phyloP scores from a whole-genome alignment of 2,888 invertebrate genomes.

The Perizoma affinitatum region DNA sequence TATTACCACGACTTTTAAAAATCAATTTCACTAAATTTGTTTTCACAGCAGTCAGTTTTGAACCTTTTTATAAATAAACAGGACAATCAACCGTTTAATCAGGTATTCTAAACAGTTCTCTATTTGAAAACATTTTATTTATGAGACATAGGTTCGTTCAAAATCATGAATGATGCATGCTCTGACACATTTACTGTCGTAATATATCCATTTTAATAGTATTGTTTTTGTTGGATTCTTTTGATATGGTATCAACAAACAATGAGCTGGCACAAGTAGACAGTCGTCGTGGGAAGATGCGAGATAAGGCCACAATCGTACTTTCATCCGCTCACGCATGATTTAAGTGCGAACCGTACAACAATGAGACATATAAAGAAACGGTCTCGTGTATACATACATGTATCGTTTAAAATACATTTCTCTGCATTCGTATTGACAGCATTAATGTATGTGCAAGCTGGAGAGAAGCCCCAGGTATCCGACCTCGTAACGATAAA shows the following conservation, averaged over 20 bases:
- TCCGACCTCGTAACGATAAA: constrained; percentile 2
- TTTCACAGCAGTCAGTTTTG: neutral
- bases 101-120: constrained; percentile 22
- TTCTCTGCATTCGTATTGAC: constrained; percentile 6
- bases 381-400: constrained; percentile 38
- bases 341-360: constrained; percentile 73
- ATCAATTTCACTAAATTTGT: constrained; percentile 31
- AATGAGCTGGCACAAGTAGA: constrained; percentile 55
- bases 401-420: constrained; percentile 7
- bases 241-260: constrained; percentile 55
- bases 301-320: constrained; percentile 69
- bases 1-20: constrained; percentile 32
- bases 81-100: constrained; percentile 14
- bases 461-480: neutral
- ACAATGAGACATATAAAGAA: constrained; percentile 58
- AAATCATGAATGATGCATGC: constrained; percentile 53
- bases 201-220: constrained; percentile 62
- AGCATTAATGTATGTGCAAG: constrained; percentile 1
- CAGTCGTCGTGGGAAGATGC: constrained; percentile 71
- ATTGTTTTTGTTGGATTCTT: constrained; percentile 60
- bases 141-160: constrained; percentile 34
- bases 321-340: constrained; percentile 79
- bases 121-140: constrained; percentile 30
- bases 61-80: constrained; percentile 14
- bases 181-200: constrained; percentile 55